These are phyloP conservation scores for Schizopygopsis pylzovi DNA, from an alignment of 2,797 vertebrate species.

Conservation along the genomic window DNA sequence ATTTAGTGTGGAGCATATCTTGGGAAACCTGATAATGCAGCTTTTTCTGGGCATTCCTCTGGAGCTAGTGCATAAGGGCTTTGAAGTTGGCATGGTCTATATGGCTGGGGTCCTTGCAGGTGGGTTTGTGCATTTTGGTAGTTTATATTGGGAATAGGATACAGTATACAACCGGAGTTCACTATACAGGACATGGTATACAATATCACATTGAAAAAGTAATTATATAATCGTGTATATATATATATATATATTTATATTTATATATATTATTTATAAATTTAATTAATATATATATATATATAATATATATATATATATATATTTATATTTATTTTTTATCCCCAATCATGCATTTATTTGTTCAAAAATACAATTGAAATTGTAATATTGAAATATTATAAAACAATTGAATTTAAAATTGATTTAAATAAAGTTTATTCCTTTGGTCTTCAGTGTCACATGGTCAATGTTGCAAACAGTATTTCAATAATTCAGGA, in stretches of 20 bases:
- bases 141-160: neutral
- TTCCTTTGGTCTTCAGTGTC: neutral
- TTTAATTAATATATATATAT: no score
- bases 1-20: constrained; percentile 88
- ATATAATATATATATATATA: no score
- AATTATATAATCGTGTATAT: no score
- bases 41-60: constrained; percentile 87
- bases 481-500: neutral
- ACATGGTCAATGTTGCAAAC: neutral
- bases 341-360: neutral
- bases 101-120: constrained; percentile 88
- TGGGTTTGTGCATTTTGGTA: constrained; percentile 61
- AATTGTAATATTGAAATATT: neutral
- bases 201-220: neutral
- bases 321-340: no score
- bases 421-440: neutral
- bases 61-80: constrained; percentile 92
- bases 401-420: no score
- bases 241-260: no score
- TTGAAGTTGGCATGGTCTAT: constrained; percentile 91
- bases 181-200: neutral
- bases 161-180: neutral
- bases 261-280: no score
- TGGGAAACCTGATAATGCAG: constrained; percentile 89
- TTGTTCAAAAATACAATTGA: neutral